Percentiles rank a stretch among this genome's conserved stretches.
Conservation (phyloP, 1,140 invertebrate species). For the Phocides pigmalion region DNA sequence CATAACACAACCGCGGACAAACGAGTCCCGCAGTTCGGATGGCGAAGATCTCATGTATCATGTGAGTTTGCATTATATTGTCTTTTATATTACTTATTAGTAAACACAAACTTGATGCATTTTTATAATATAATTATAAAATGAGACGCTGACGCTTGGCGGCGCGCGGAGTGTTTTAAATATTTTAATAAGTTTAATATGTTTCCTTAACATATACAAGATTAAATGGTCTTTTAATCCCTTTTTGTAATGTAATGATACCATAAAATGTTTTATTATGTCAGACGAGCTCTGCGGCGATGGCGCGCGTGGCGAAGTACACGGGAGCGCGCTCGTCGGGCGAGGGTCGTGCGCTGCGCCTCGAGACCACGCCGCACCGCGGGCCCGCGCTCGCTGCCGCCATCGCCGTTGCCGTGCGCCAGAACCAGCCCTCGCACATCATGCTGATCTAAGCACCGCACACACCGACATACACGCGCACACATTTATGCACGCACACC, state of each 20-base stretch:
- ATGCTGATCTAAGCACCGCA: background rate
- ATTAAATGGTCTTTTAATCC: too few relatives aligned
- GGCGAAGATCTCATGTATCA: background rate
- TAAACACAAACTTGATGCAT: too few relatives aligned
- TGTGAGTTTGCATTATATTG: background rate
- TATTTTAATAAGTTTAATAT: too few relatives aligned
- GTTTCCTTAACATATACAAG: too few relatives aligned
- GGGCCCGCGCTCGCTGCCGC: constrained; percentile 46
- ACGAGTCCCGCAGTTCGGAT: background rate
- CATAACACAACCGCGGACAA: constrained; percentile 1
- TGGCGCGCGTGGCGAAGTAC: constrained; percentile 69
- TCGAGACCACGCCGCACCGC: constrained; percentile 36
- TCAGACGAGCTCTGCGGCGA: constrained; percentile 61
- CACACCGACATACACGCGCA: too few relatives aligned
- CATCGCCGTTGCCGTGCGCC: constrained; percentile 51
- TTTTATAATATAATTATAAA: too few relatives aligned
- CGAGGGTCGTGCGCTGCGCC: constrained; percentile 20
- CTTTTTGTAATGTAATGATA: too few relatives aligned
- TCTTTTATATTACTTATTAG: too few relatives aligned
- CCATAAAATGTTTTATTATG: too few relatives aligned
- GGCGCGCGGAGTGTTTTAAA: too few relatives aligned
- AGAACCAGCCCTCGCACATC: constrained; percentile 33
- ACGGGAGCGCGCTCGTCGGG: constrained; percentile 51
- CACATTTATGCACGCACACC: too few relatives aligned
- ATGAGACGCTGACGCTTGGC: too few relatives aligned